phyloP scores from a whole-genome alignment of 2,797 vertebrate species.

The Melanogrammus aeglefinus region DNA sequence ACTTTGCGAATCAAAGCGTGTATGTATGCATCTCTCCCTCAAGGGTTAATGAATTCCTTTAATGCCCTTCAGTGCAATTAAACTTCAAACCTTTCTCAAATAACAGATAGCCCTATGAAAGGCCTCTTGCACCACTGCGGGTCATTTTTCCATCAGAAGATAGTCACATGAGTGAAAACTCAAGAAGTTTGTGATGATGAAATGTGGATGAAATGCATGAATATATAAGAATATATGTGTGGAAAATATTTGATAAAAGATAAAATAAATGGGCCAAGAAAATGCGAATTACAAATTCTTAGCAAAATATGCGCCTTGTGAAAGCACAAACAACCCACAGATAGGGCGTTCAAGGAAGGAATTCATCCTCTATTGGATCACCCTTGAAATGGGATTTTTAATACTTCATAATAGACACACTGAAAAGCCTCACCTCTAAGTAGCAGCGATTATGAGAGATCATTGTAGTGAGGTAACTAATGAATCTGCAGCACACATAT shows the following conservation, averaged over 20 bases:
- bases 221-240: background rate
- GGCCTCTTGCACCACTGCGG: too few relatives aligned
- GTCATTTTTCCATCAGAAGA: too few relatives aligned
- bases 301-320: too few relatives aligned
- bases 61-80: too few relatives aligned
- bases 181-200: background rate
- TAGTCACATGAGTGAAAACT: background rate
- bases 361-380: too few relatives aligned
- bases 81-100: too few relatives aligned
- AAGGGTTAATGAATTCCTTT: too few relatives aligned
- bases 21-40: too few relatives aligned
- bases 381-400: conserved; percentile 34
- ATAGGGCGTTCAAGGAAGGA: background rate
- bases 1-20: too few relatives aligned
- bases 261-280: too few relatives aligned
- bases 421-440: conserved; percentile 44
- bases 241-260: background rate
- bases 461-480: conserved; percentile 56
- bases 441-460: conserved; percentile 60
- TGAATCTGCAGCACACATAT: conserved; percentile 73
- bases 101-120: too few relatives aligned
- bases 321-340: background rate
- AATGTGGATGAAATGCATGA: background rate
- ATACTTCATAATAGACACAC: conserved; percentile 44
- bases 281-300: too few relatives aligned